Evolutionary conservation across 2,113 vertebrate species (phyloP).

Genomic region (Emydocephalus ijimae): DNA sequence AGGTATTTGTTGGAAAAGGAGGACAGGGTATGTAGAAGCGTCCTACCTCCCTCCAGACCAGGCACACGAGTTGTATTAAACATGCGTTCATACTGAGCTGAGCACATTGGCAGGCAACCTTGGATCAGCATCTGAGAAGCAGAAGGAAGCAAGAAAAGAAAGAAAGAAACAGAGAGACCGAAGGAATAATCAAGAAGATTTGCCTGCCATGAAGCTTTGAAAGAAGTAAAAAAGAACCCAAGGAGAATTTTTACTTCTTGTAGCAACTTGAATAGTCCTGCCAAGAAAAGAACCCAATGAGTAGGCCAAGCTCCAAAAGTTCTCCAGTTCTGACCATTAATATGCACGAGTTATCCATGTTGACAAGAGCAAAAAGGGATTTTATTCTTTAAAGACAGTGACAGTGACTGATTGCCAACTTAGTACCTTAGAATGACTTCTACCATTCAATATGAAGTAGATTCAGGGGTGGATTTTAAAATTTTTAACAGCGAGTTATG

Average conservation of each 20-base stretch:
- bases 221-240: not conserved
- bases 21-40: not conserved
- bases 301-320: not conserved
- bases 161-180: slow-evolving; percentile 29
- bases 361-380: not conserved
- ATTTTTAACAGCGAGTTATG: too few species aligned
- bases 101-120: slow-evolving; percentile 82
- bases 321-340: not conserved
- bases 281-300: not conserved
- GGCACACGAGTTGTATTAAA: slow-evolving; percentile 84
- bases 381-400: not conserved
- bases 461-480: too few species aligned
- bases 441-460: not conserved
- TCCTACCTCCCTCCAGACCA: slow-evolving; percentile 78
- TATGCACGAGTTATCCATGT: not conserved
- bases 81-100: slow-evolving; percentile 82
- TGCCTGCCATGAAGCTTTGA: not conserved
- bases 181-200: slow-evolving; percentile 21
- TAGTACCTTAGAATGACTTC: not conserved
- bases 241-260: not conserved
- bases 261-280: not conserved
- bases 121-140: slow-evolving; percentile 77
- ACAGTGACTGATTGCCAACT: not conserved
- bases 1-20: not conserved
- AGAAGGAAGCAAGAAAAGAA: not conserved